Base-by-base conservation (phyloP, 2,797 vertebrate species). In the Scolopax rusticola region DNA sequence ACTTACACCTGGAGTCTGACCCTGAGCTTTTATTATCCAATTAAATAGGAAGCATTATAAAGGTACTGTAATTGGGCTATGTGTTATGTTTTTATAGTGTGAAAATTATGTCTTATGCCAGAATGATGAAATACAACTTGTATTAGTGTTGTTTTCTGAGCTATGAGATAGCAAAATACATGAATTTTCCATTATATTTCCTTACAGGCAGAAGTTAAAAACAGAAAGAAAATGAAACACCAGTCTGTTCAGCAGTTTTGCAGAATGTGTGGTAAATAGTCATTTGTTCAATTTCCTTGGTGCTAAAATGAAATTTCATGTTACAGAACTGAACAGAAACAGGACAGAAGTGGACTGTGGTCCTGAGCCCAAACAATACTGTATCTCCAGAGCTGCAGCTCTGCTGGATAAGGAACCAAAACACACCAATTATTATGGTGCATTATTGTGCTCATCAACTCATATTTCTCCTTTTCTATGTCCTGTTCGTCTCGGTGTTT, bases 381-480 rank as follows among this genome's bases (percentile, higher is more conserved):
- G 38, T 6, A 69, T 20, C 32, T 93, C 8, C 15, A 1, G 8
- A 70, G 54, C 75, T 83, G 43, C 53, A 10, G 15, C 8, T 57
- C 63, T 84, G 33, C 16, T 64, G 75, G 45, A 3, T n/a, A 36
- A 81, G 1, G 50, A 87, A 38, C 8, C 71, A 21, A 6, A 47
- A 5, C 15, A 11, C 68, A 17, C 15, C 4, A 11, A 15, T 47
- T 28, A 6, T 12, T 40, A 12, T 0, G 4, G 43, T n/a, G 28
- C 36, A 6, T 57, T 60, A 5, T 27, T 30, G 5, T 15, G 25
- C 24, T 60, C 67, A 24, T 23, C 51, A 63, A 11, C 6, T 13
- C 1, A 0, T 36, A 18, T 51, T 74, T 36, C 48, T 77, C 28
- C 73, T 78, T 50, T 28, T 19, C 63, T 20, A 1, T 6, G 32